Conservation (phyloP, 2,797 vertebrate genomes). For the Sylvia borin region DNA sequence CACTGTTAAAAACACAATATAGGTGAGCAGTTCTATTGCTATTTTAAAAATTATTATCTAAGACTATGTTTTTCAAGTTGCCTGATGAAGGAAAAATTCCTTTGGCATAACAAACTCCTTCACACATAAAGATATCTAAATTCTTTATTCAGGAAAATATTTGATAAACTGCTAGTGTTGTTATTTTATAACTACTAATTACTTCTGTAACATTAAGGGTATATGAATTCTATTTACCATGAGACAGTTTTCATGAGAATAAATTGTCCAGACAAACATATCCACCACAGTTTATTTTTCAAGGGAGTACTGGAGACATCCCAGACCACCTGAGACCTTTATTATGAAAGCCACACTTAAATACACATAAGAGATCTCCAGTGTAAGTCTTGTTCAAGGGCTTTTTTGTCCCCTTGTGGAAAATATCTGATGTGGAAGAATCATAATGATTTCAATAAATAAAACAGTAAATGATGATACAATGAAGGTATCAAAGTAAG, state of each 20-base stretch:
- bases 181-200: neutral
- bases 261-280: neutral
- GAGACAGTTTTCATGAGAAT: neutral
- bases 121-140: neutral
- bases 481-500: neutral
- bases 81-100: neutral
- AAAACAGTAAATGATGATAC: conserved; percentile 21
- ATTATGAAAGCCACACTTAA: neutral
- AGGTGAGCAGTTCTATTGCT: neutral
- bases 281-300: neutral
- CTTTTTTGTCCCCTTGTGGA: neutral
- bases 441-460: conserved; percentile 69
- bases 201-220: neutral
- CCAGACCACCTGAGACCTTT: neutral
- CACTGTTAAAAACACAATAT: neutral
- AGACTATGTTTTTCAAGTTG: neutral
- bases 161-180: neutral
- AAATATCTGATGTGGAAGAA: conserved; percentile 15
- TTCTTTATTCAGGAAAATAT: neutral
- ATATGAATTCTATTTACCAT: neutral
- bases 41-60: neutral
- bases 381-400: neutral
- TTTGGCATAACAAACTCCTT: neutral
- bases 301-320: neutral
- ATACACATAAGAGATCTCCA: neutral